phyloP scores from a whole-genome alignment of 2,888 invertebrate species.

The Bruchidius siliquastri region DNA sequence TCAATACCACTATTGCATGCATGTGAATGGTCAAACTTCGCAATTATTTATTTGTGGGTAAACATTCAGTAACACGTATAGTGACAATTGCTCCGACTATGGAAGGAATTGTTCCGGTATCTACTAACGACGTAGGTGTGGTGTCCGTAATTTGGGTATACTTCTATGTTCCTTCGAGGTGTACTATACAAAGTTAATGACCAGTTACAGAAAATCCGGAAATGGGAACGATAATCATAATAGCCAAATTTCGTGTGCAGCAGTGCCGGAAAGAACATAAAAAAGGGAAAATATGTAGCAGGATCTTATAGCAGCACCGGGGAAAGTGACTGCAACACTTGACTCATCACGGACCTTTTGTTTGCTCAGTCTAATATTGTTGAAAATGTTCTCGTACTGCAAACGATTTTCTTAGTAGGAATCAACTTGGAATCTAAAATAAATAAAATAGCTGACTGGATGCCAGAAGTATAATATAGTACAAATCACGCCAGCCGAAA shows the following conservation, averaged over 20 bases:
- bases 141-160: neutral
- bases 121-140: neutral
- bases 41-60: too few species aligned
- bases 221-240: neutral
- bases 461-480: too few species aligned
- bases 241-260: neutral
- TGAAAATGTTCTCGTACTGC: too few species aligned
- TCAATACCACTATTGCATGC: too few species aligned
- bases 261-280: neutral
- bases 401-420: too few species aligned
- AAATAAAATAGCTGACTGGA: too few species aligned
- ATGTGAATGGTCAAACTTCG: too few species aligned
- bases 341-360: neutral
- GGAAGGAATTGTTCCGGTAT: neutral
- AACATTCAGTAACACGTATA: too few species aligned
- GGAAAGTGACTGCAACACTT: neutral
- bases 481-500: too few species aligned
- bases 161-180: neutral
- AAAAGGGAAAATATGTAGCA: neutral
- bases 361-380: too few species aligned
- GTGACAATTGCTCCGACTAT: neutral
- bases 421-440: too few species aligned
- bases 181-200: neutral
- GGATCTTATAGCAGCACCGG: neutral
- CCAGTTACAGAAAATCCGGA: neutral